phyloP scores from a whole-genome alignment of 1,140 invertebrate genomes.

The Bathynomus jamesi region DNA sequence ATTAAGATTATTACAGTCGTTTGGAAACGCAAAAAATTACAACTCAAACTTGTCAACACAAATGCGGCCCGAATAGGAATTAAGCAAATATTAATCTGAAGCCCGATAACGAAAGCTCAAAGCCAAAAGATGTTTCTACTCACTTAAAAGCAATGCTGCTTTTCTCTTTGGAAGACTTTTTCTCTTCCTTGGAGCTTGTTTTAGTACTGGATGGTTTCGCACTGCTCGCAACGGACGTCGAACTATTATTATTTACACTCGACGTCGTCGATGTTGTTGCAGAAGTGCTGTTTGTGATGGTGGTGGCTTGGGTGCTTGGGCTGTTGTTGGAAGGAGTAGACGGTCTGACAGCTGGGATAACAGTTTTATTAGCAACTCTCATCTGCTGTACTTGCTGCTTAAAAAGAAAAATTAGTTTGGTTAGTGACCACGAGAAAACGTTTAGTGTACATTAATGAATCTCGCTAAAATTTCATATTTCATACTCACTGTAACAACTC shows the following conservation, averaged over 20 bases:
- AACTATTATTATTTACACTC: not conserved
- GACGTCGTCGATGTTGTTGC: not conserved
- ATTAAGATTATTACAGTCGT: too few relatives aligned
- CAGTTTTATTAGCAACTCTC: slow-evolving; percentile 20
- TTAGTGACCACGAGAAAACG: not conserved
- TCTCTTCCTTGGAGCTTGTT: slow-evolving; percentile 20
- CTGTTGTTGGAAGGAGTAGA: slow-evolving; percentile 2
- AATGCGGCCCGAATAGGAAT: too few relatives aligned
- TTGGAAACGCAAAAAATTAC: too few relatives aligned
- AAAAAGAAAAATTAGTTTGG: not conserved
- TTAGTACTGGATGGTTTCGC: slow-evolving; percentile 15
- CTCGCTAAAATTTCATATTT: too few relatives aligned
- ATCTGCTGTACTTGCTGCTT: slow-evolving; percentile 23
- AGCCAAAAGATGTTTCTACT: too few relatives aligned
- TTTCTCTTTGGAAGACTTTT: slow-evolving; percentile 31
- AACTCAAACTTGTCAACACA: too few relatives aligned
- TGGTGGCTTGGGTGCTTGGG: not conserved
- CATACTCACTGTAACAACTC: slow-evolving; percentile 29
- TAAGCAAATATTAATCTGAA: too few relatives aligned
- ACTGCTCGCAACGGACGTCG: slow-evolving; percentile 9
- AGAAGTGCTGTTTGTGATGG: not conserved
- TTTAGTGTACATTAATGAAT: too few relatives aligned
- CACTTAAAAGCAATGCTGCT: slow-evolving; percentile 12
- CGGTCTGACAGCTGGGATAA: slow-evolving; percentile 17
- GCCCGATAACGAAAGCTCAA: too few relatives aligned